phyloP scores from a whole-genome alignment of 1,140 invertebrate species.

The Drosophila triauraria region DNA sequence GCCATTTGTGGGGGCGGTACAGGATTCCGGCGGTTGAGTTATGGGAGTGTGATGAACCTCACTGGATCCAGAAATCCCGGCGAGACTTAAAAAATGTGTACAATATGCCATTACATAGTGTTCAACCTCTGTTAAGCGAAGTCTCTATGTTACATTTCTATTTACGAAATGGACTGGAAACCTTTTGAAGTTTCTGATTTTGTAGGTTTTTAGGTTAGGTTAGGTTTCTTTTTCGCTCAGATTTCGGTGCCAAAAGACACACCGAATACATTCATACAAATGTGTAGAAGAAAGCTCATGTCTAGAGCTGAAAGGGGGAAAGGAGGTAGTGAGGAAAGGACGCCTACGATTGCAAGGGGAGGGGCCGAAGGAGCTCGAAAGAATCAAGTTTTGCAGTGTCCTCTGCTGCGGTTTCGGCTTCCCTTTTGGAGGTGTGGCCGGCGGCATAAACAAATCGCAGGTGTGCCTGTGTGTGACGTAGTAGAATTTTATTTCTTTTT shows the following conservation, averaged over 20 bases:
- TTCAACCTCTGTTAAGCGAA: neutral
- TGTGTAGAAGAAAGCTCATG: neutral
- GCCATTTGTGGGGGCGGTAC: constrained; percentile 4
- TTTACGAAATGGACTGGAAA: no score
- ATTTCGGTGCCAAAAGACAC: no score
- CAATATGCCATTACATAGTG: constrained; percentile 2
- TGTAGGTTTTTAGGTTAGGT: no score
- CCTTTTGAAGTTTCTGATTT: no score
- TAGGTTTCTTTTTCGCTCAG: no score
- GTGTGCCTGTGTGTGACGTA: constrained; percentile 17
- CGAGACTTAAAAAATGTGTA: constrained; percentile 14
- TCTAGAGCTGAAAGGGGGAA: neutral
- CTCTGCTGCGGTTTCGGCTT: constrained; percentile 7
- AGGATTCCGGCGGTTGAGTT: constrained; percentile 18
- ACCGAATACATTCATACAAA: neutral
- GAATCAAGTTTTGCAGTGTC: constrained; percentile 27
- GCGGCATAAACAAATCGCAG: constrained; percentile 38
- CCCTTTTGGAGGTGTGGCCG: constrained; percentile 66
- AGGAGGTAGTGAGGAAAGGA: neutral
- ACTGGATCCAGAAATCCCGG: constrained; percentile 18
- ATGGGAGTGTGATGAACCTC: constrained; percentile 62
- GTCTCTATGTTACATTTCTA: no score
- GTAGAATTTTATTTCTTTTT: constrained; percentile 39
- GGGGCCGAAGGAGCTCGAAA: neutral
- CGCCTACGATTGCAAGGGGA: neutral